Evolutionary conservation across 2,113 vertebrate genomes (phyloP).

Genomic region (Corydoras sp.): DNA sequence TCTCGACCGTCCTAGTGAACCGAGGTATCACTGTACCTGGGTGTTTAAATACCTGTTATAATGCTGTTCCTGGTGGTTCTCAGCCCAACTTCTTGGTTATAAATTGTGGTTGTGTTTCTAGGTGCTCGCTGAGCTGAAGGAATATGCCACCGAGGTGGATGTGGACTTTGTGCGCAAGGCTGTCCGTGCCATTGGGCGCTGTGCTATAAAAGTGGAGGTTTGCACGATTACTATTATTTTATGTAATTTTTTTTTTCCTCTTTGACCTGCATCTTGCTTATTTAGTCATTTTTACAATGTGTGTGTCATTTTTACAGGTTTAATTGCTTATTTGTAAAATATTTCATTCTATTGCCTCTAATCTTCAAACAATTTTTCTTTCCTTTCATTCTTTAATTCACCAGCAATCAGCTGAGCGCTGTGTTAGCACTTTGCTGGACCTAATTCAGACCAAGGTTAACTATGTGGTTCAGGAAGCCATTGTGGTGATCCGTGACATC

Average conservation of each 20-base stretch:
- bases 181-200: constrained; percentile 92
- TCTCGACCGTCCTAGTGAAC: too few species aligned
- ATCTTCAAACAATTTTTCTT: constrained; percentile 3
- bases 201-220: constrained; percentile 97
- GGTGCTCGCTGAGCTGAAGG: constrained; percentile 96
- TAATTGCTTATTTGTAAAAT: too few species aligned
- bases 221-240: background rate
- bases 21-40: too few species aligned
- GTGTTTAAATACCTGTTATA: too few species aligned
- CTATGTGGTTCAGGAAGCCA: constrained; percentile 95
- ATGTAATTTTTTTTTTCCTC: background rate
- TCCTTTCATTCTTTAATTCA: constrained; percentile 1
- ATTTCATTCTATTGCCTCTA: too few species aligned
- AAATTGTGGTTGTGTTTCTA: constrained; percentile 38
- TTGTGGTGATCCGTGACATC: constrained; percentile 95
- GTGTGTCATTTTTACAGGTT: too few species aligned
- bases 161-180: constrained; percentile 98
- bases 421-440: constrained; percentile 92
- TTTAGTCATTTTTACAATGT: too few species aligned
- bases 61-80: too few species aligned
- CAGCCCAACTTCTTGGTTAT: too few species aligned
- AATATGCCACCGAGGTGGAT: constrained; percentile 96
- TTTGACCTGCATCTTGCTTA: too few species aligned
- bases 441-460: constrained; percentile 99
- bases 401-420: constrained; percentile 97